phyloP scores from a whole-genome alignment of 1,140 invertebrate species.

The Rhopalosiphum padi region DNA sequence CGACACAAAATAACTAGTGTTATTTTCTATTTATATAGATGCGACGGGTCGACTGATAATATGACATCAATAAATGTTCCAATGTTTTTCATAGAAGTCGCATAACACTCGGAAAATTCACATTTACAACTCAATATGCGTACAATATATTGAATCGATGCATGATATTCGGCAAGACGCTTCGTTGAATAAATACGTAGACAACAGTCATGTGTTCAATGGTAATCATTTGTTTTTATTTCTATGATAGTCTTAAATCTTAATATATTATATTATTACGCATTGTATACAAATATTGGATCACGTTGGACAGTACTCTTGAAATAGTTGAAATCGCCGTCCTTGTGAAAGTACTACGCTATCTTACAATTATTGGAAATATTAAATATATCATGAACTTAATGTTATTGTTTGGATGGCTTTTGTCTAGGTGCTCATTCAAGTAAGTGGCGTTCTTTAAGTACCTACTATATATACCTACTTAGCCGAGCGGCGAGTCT shows the following conservation, averaged over 20 bases:
- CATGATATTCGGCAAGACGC: too few species aligned
- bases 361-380: background rate
- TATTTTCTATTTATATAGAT: background rate
- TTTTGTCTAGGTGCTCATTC: background rate
- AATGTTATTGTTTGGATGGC: too few species aligned
- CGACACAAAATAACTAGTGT: background rate
- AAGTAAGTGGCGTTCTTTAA: background rate
- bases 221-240: background rate
- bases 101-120: background rate
- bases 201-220: background rate
- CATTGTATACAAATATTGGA: background rate
- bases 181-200: background rate
- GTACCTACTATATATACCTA: background rate
- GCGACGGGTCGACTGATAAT: background rate
- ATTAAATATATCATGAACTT: background rate
- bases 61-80: background rate
- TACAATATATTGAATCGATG: background rate
- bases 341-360: background rate
- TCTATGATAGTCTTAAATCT: background rate
- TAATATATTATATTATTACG: too few species aligned
- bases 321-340: too few species aligned
- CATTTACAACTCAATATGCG: background rate
- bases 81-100: background rate
- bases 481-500: background rate
- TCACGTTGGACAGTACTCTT: background rate